These are phyloP conservation scores for Bombus confusus DNA, from an alignment of 1,140 invertebrate genomes.

Conservation along the genomic window DNA sequence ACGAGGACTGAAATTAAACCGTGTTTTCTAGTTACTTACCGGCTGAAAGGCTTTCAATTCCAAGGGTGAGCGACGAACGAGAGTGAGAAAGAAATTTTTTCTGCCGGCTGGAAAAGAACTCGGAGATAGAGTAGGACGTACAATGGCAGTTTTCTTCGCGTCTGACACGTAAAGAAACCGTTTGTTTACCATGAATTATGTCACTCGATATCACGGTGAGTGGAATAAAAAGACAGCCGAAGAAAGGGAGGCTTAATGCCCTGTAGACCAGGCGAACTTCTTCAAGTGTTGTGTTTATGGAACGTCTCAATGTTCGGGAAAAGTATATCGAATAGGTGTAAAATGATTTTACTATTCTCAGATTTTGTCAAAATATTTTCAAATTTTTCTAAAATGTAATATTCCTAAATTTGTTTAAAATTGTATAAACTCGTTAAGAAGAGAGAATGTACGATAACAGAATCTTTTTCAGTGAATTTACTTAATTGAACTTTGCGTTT, in stretches of 20 bases:
- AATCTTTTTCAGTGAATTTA: too few relatives aligned
- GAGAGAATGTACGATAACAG: too few relatives aligned
- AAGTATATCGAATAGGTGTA: neutral
- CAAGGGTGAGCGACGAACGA: neutral
- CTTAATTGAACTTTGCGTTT: too few relatives aligned
- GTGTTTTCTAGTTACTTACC: conserved; percentile 33
- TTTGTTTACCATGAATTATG: conserved; percentile 39
- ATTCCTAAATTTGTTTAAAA: too few relatives aligned
- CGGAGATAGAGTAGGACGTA: neutral
- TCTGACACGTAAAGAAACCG: neutral
- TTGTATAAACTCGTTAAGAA: too few relatives aligned
- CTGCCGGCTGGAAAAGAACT: neutral
- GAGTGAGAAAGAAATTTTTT: neutral
- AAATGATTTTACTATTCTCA: neutral
- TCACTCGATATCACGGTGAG: neutral
- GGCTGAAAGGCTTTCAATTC: conserved; percentile 8
- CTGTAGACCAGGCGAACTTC: neutral
- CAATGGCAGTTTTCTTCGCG: neutral
- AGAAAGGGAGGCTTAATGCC: neutral
- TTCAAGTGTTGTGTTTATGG: neutral
- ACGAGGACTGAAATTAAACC: conserved; percentile 60
- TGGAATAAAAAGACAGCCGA: neutral
- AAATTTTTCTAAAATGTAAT: too few relatives aligned
- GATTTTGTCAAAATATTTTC: neutral
- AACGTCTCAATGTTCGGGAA: neutral